Percentiles rank a stretch among this genome's conserved stretches.
phyloP scores from a whole-genome alignment of 2,797 vertebrate genomes.

The Typhlichthys eigenmanni region DNA sequence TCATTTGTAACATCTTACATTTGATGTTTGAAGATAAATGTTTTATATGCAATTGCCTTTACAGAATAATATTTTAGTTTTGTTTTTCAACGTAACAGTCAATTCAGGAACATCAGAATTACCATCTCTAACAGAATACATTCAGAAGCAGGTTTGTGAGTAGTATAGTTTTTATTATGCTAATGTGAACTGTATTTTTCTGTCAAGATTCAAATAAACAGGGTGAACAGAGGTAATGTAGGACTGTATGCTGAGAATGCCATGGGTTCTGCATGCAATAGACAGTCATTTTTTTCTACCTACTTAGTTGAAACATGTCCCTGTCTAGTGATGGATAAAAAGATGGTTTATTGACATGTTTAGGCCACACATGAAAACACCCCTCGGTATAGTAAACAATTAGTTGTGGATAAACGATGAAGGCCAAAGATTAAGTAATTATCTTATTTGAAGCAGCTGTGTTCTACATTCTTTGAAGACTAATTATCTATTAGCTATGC shows the following conservation, averaged over 20 bases:
- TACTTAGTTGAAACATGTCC: background rate
- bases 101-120: background rate
- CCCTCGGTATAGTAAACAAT: conserved; percentile 19
- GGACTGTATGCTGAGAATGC: background rate
- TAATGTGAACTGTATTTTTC: conserved; percentile 18
- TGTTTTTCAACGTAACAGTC: no score
- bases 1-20: no score
- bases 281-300: no score
- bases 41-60: no score
- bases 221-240: conserved; percentile 6
- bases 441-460: conserved; percentile 26
- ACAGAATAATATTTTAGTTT: no score
- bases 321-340: background rate
- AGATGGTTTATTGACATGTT: background rate
- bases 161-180: background rate
- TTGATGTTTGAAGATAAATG: no score
- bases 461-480: conserved; percentile 23
- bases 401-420: conserved; percentile 34
- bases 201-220: conserved; percentile 9
- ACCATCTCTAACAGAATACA: background rate
- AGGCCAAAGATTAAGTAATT: conserved; percentile 30
- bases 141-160: background rate
- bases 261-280: background rate
- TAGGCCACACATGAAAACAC: conserved; percentile 1
- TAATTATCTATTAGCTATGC: conserved; percentile 25